Evolutionary conservation across 2,113 vertebrate genomes (phyloP).

Genomic region (Gnathonemus longibarbis): DNA sequence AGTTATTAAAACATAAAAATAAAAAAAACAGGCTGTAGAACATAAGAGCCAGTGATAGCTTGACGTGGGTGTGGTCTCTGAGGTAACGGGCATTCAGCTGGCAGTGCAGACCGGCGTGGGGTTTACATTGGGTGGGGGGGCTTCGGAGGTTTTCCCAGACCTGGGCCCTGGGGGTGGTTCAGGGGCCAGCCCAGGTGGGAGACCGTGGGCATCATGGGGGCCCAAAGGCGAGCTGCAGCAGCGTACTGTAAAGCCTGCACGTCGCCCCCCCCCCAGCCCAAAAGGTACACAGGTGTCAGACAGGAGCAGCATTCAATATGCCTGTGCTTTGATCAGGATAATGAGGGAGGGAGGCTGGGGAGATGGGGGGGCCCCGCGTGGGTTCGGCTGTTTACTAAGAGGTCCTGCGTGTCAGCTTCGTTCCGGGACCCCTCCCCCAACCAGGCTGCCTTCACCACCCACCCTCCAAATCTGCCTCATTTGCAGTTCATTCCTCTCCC

Average conservation of each 20-base stretch:
- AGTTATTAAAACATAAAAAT: background rate
- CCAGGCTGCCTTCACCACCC: background rate
- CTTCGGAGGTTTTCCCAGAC: background rate
- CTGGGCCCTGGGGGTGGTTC: background rate
- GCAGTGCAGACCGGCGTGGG: background rate
- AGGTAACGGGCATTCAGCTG: background rate
- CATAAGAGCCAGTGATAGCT: background rate
- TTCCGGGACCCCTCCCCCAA: background rate
- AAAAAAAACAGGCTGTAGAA: background rate
- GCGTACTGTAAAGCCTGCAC: background rate
- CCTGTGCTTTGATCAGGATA: constrained; percentile 9
- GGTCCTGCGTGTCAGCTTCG: background rate
- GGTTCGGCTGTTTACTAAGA: background rate
- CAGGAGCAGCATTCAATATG: background rate
- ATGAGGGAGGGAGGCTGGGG: background rate
- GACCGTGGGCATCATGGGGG: background rate
- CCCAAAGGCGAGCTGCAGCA: background rate
- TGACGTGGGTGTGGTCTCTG: background rate
- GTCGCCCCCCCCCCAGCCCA: no score
- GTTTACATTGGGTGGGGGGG: background rate
- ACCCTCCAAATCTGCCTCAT: background rate
- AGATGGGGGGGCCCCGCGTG: background rate
- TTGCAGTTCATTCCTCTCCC: background rate
- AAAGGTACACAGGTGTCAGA: background rate
- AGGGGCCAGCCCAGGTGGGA: background rate